Percentiles rank a stretch among this genome's conserved stretches.
Evolutionary conservation across 2,888 invertebrate genomes (phyloP).

Genomic region (Tortricodes alternella): DNA sequence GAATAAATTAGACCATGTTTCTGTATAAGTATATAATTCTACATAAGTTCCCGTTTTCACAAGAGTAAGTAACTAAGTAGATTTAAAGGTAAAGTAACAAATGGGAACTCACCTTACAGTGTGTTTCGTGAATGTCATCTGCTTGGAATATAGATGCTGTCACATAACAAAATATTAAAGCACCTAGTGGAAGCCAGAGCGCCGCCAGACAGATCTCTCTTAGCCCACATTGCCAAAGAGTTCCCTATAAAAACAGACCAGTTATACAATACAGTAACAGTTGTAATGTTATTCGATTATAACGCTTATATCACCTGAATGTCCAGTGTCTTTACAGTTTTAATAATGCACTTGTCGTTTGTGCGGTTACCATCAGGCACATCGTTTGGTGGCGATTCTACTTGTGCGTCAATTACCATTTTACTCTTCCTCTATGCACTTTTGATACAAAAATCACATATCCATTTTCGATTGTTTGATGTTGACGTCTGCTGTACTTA

Average conservation of each 20-base stretch:
- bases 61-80: too few species aligned
- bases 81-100: neutral
- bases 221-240: slow-evolving; percentile 89
- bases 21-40: neutral
- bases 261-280: slow-evolving; percentile 19
- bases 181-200: slow-evolving; percentile 92
- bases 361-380: slow-evolving; percentile 57
- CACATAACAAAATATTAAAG: slow-evolving; percentile 93
- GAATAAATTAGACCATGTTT: neutral
- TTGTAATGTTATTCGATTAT: neutral
- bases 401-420: slow-evolving; percentile 80
- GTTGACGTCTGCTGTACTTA: neutral
- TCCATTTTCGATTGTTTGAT: neutral
- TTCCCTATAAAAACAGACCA: slow-evolving; percentile 61
- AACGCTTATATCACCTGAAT: slow-evolving; percentile 56
- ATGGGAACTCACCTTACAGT: slow-evolving; percentile 90
- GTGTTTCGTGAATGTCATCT: slow-evolving; percentile 97
- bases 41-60: neutral
- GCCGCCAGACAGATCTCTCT: slow-evolving; percentile 91
- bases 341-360: slow-evolving; percentile 60
- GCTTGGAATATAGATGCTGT: slow-evolving; percentile 95
- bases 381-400: slow-evolving; percentile 69
- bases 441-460: slow-evolving; percentile 25
- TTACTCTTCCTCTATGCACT: slow-evolving; percentile 43
- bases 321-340: slow-evolving; percentile 62